Conservation (phyloP, 1,140 invertebrate species). For the Ceratina calcarata region DNA sequence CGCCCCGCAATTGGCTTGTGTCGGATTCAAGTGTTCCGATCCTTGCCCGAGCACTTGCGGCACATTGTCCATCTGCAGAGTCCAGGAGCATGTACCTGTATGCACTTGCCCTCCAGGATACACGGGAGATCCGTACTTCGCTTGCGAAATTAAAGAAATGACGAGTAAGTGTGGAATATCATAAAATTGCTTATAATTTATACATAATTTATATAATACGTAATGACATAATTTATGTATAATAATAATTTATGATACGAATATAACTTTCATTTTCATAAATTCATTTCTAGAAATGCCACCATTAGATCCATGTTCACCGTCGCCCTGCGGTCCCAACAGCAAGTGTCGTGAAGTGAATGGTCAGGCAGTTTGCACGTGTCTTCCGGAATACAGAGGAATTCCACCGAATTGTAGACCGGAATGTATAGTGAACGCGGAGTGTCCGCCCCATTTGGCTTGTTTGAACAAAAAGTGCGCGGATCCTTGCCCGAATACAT, state of each 20-base stretch:
- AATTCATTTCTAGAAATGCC: constrained; percentile 42
- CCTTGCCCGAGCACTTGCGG: constrained; percentile 89
- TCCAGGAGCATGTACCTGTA: constrained; percentile 87
- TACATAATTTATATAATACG: too few species aligned
- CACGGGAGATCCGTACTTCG: constrained; percentile 90
- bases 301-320: constrained; percentile 79
- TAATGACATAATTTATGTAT: too few species aligned
- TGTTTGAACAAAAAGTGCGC: constrained; percentile 82
- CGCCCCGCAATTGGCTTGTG: constrained; percentile 84
- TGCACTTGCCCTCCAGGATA: constrained; percentile 88
- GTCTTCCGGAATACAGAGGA: constrained; percentile 81
- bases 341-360: constrained; percentile 81
- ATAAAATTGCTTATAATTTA: too few species aligned
- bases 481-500: constrained; percentile 82
- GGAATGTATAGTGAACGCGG: constrained; percentile 82
- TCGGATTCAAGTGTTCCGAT: constrained; percentile 88
- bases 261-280: not conserved
- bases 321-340: constrained; percentile 82
- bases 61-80: constrained; percentile 86
- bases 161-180: constrained; percentile 52
- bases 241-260: too few species aligned
- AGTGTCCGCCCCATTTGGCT: constrained; percentile 81
- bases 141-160: constrained; percentile 72
- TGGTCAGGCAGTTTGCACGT: constrained; percentile 82
- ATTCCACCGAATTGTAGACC: constrained; percentile 81